phyloP scores from a whole-genome alignment of 2,888 invertebrate species.

The Tetramorium bicarinatum region DNA sequence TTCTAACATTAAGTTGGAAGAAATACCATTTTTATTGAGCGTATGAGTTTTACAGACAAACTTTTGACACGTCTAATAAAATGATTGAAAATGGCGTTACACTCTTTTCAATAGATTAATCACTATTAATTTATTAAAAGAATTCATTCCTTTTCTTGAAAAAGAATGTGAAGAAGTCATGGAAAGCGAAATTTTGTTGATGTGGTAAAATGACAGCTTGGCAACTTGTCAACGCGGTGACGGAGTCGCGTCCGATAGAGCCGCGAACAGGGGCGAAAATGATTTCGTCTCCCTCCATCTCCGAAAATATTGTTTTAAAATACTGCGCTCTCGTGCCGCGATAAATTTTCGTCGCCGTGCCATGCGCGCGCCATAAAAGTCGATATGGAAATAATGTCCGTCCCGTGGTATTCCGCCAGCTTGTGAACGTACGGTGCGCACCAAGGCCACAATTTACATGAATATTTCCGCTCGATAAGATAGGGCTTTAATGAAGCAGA shows the following conservation, averaged over 20 bases:
- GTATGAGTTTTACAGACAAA: background rate
- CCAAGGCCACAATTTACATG: conserved; percentile 62
- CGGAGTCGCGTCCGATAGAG: background rate
- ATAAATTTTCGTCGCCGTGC: conserved; percentile 46
- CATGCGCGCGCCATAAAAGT: conserved; percentile 30
- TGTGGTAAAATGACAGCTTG: background rate
- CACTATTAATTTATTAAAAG: background rate
- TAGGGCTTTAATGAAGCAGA: conserved; percentile 67
- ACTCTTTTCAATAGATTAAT: background rate
- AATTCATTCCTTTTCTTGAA: background rate
- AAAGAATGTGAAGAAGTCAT: background rate
- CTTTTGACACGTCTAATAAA: background rate
- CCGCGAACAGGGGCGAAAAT: conserved; percentile 9
- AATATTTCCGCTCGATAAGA: conserved; percentile 66
- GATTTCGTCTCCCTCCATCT: conserved; percentile 28
- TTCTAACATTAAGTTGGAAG: background rate
- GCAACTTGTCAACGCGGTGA: background rate
- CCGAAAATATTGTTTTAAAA: conserved; percentile 54
- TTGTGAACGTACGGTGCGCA: conserved; percentile 42
- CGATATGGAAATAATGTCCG: conserved; percentile 55
- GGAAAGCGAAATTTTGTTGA: background rate
- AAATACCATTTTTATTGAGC: conserved; percentile 1
- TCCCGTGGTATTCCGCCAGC: conserved; percentile 27
- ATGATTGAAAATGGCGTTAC: background rate
- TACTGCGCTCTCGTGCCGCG: background rate